Conservation (phyloP, 2,888 invertebrate genomes). For the Drosophila acutilabella region DNA sequence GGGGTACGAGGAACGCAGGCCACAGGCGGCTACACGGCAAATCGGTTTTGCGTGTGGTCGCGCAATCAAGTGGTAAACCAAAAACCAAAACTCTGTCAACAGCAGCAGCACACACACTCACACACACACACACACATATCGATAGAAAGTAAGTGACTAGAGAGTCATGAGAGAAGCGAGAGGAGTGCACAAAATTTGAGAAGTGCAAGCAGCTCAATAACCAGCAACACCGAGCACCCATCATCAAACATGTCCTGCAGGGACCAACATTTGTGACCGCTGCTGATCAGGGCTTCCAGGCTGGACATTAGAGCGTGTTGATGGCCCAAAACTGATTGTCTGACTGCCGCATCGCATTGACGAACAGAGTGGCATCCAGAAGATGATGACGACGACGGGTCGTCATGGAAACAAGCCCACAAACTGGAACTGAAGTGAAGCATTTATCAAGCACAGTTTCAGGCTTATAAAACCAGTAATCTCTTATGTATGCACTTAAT, state of each 20-base stretch:
- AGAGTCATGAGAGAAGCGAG: constrained; percentile 7
- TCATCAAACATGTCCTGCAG: constrained; percentile 16
- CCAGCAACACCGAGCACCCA: constrained; percentile 16
- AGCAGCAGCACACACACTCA: constrained; percentile 28
- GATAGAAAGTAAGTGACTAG: constrained; percentile 26
- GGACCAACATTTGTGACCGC: neutral
- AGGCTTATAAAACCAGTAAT: constrained; percentile 12
- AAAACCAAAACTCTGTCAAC: constrained; percentile 65
- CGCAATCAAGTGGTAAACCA: constrained; percentile 68
- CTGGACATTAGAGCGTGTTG: constrained; percentile 36
- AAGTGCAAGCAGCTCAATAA: constrained; percentile 4
- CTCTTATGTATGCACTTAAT: neutral
- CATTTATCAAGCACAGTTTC: constrained; percentile 1
- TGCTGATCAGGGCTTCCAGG: constrained; percentile 2
- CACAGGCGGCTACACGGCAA: constrained; percentile 61
- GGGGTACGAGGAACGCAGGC: constrained; percentile 27
- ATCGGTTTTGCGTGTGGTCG: constrained; percentile 72
- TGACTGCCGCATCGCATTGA: constrained; percentile 36
- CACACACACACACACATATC: constrained; percentile 8
- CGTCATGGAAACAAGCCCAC: constrained; percentile 26
- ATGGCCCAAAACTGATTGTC: constrained; percentile 43
- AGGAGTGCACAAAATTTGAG: constrained; percentile 2
- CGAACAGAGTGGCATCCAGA: constrained; percentile 19
- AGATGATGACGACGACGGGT: neutral
- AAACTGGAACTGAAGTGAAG: neutral